Evolutionary conservation across 2,888 invertebrate species (phyloP).

Genomic region (Lottia gigantea): DNA sequence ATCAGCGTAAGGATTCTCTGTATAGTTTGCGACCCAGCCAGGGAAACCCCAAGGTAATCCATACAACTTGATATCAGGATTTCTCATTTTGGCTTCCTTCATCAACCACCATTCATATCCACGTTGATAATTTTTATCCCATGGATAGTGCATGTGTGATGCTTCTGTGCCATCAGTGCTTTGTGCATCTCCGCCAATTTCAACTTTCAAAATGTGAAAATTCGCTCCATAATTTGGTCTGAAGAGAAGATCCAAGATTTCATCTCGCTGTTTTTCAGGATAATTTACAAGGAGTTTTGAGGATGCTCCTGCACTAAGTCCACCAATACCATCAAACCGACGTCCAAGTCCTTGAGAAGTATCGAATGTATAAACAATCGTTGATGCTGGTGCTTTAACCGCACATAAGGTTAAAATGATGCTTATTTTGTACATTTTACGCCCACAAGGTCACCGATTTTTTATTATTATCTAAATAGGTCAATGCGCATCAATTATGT

Average conservation of each 20-base stretch:
- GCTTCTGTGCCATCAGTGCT: conserved; percentile 60
- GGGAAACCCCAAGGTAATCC: conserved; percentile 69
- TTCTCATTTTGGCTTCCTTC: conserved; percentile 64
- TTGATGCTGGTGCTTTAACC: no score
- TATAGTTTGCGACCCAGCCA: conserved; percentile 65
- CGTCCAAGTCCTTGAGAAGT: not conserved
- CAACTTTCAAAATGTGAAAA: conserved; percentile 67
- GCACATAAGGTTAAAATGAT: no score
- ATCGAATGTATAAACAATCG: not conserved
- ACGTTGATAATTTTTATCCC: conserved; percentile 53
- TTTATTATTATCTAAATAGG: no score
- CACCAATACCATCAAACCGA: not conserved
- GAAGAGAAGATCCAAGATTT: conserved; percentile 67
- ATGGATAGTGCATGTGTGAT: conserved; percentile 60
- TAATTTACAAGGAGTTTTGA: conserved; percentile 67
- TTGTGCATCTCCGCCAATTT: conserved; percentile 67
- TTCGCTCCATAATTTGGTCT: conserved; percentile 66
- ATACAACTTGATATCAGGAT: conserved; percentile 66
- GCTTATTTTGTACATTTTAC: no score
- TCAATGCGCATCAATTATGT: no score
- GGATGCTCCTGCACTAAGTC: conserved; percentile 50
- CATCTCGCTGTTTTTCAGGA: conserved; percentile 55
- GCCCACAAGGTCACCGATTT: no score
- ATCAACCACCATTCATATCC: conserved; percentile 67
- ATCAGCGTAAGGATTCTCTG: conserved; percentile 53